Base-by-base conservation (phyloP, 2,113 vertebrate genomes). In the Trogon surrucura region DNA sequence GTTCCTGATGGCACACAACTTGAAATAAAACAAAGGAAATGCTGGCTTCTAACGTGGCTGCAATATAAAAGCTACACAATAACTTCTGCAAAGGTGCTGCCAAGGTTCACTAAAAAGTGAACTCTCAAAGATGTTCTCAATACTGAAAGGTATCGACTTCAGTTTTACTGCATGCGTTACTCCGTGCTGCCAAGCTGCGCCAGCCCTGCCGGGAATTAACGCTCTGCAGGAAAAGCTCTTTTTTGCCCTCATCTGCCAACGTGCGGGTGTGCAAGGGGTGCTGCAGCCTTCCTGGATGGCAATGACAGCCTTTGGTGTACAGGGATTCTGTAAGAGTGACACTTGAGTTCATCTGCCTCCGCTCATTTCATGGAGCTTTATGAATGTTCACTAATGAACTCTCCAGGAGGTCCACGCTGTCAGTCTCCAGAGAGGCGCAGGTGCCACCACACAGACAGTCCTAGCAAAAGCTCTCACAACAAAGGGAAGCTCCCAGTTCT, bases 311-410 rank as follows among this genome's bases (percentile, higher is more conserved):
- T 48, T 45, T 41, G 47, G 18, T n/a, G 10, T 2, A 41, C 1
- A 10, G 15, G 30, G 44, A 51, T 90, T 81, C 65, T 30, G 16
- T 32, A 81, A 17, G 50, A 38, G 57, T 17, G 89, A 89, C 78
- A 85, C 87, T 94, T 50, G n/a, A 95, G 58, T 69, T 95, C 89
- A 95, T 89, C 84, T 96, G 93, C 54, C 30, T 85, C 53, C 71
- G 85, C 77, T 95, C 74, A 96, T 73, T n/a, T 72, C 84, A 47
- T 75, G 51, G 45, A 71, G 47, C 56, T 54, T 60, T 3, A 50
- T 90, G 80, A 95, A 95, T 94, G 72, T 51, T 94, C 81, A 38
- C 74, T 91, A 73, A 96, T 70, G 87, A 94, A 80, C 89, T 66
- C 89, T 16, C 50, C 89, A 75, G 87, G 95, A 91, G 74, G 66